Evolutionary conservation across 2,113 vertebrate genomes (phyloP).

Genomic region (Craseonycteris thonglongyai): DNA sequence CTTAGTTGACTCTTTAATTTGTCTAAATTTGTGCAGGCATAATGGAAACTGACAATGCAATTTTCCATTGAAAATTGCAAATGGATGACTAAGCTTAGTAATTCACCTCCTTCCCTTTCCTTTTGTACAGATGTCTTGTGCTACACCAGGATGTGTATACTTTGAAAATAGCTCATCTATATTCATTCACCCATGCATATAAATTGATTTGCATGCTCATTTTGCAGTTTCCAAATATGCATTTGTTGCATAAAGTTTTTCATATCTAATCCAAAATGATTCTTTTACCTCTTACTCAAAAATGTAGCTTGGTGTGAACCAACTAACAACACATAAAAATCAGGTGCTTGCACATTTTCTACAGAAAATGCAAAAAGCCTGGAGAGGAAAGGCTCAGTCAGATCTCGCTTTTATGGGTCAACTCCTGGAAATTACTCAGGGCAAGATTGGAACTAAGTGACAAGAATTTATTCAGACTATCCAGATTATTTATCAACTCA

Average conservation of each 20-base stretch:
- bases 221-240: slow-evolving; percentile 46
- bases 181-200: slow-evolving; percentile 26
- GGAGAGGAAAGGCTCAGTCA: background rate
- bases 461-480: background rate
- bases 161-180: slow-evolving; percentile 50
- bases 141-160: background rate
- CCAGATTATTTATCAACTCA: background rate
- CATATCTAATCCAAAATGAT: slow-evolving; percentile 6
- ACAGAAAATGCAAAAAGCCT: background rate
- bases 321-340: background rate
- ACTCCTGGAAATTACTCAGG: background rate
- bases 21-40: slow-evolving; percentile 2
- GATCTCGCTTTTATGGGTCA: background rate
- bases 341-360: background rate
- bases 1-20: slow-evolving; percentile 47
- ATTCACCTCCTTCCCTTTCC: background rate
- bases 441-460: background rate
- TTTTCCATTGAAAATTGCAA: slow-evolving; percentile 62
- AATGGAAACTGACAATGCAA: slow-evolving; percentile 26
- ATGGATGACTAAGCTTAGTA: slow-evolving; percentile 32
- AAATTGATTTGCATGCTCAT: slow-evolving; percentile 51
- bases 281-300: slow-evolving; percentile 43
- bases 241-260: slow-evolving; percentile 42
- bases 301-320: background rate
- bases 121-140: slow-evolving; percentile 7